Evolutionary conservation across 2,797 vertebrate species (phyloP).

Genomic region (Pangasius macronema): DNA sequence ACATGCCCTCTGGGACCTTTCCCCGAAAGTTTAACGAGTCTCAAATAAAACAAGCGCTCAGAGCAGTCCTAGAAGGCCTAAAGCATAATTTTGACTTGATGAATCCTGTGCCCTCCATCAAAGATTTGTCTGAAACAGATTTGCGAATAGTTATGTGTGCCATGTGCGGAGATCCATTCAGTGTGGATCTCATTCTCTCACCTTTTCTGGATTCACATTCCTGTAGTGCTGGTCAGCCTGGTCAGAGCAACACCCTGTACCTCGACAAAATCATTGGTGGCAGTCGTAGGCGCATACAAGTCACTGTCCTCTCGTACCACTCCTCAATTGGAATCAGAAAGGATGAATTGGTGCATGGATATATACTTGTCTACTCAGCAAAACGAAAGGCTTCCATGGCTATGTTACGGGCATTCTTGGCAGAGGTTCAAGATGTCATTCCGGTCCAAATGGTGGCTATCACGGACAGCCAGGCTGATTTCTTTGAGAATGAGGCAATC

Average conservation of each 20-base stretch:
- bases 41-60: slow-evolving; percentile 95
- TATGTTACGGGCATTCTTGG: slow-evolving; percentile 94
- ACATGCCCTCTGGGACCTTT: slow-evolving; percentile 90
- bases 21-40: slow-evolving; percentile 96
- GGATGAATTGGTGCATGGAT: slow-evolving; percentile 97
- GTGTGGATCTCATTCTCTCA: slow-evolving; percentile 97
- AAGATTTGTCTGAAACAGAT: slow-evolving; percentile 95
- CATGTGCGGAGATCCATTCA: slow-evolving; percentile 99
- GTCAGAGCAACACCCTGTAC: slow-evolving; percentile 93
- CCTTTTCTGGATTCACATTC: slow-evolving; percentile 97
- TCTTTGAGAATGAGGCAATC: slow-evolving; percentile 97
- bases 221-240: slow-evolving; percentile 94
- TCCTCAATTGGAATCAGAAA: slow-evolving; percentile 96
- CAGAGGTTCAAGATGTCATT: slow-evolving; percentile 96
- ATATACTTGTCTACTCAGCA: slow-evolving; percentile 97
- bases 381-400: slow-evolving; percentile 99
- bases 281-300: slow-evolving; percentile 92
- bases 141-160: slow-evolving; percentile 98
- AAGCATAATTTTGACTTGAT: slow-evolving; percentile 95
- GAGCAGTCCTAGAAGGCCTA: slow-evolving; percentile 90
- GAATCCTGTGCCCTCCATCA: slow-evolving; percentile 89
- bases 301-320: slow-evolving; percentile 96
- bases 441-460: slow-evolving; percentile 98
- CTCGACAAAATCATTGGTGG: slow-evolving; percentile 98
- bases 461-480: slow-evolving; percentile 98